A percentile compares a stretch with the other conserved stretches of the same genome.
Conservation (phyloP, 2,113 vertebrate genomes). For the Sander vitreus region DNA sequence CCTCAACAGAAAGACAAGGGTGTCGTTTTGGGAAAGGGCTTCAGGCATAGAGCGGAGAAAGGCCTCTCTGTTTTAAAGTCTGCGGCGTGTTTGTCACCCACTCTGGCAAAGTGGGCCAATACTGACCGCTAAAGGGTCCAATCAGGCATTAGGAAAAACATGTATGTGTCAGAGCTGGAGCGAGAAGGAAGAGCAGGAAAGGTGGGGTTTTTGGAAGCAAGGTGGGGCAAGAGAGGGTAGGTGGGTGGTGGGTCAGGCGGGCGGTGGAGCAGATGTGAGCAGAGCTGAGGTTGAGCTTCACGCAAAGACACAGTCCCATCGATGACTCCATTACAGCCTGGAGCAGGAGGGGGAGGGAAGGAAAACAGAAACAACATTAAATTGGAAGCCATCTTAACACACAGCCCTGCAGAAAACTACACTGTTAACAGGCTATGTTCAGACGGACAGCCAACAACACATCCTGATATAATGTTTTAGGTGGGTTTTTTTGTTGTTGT, state of each 20-base stretch:
- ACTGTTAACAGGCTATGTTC: slow-evolving; percentile 21
- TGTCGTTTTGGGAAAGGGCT: slow-evolving; percentile 61
- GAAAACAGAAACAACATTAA: slow-evolving; percentile 73
- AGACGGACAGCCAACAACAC: slow-evolving; percentile 1
- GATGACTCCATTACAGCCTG: slow-evolving; percentile 89
- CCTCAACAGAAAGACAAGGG: slow-evolving; percentile 51
- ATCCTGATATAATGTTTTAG: background rate
- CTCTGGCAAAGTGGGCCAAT: slow-evolving; percentile 60
- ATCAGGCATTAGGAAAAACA: slow-evolving; percentile 46
- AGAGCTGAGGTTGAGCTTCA: slow-evolving; percentile 77
- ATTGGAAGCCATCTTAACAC: slow-evolving; percentile 40
- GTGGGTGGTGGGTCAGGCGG: slow-evolving; percentile 49
- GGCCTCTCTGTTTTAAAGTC: slow-evolving; percentile 75
- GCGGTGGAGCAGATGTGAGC: slow-evolving; percentile 74
- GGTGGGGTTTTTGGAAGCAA: slow-evolving; percentile 77
- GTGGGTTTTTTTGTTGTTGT: background rate
- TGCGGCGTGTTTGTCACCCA: slow-evolving; percentile 66
- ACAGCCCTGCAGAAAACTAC: slow-evolving; percentile 53
- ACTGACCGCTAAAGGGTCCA: slow-evolving; percentile 74
- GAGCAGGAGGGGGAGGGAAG: slow-evolving; percentile 74
- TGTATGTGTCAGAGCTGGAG: slow-evolving; percentile 48
- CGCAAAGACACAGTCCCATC: slow-evolving; percentile 82
- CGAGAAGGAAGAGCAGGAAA: slow-evolving; percentile 33
- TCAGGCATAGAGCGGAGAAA: slow-evolving; percentile 72
- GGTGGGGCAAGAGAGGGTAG: slow-evolving; percentile 64